Base-by-base conservation (phyloP, 2,888 invertebrate genomes). In the Nymphalis urticae region DNA sequence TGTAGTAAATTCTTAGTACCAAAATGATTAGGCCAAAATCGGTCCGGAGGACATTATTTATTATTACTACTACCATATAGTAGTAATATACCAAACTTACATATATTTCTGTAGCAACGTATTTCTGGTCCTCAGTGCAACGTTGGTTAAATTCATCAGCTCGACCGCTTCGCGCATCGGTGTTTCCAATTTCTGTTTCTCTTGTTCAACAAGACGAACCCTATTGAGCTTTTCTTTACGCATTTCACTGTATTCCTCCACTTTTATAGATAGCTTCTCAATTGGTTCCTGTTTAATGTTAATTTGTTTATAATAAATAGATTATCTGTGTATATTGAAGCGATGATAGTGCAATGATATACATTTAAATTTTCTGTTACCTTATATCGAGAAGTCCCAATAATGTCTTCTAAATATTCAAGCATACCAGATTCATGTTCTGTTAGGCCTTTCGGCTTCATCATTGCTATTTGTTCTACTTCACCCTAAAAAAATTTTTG, bases 391-490 rank as follows among this genome's bases (percentile, higher is more conserved):
- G 95, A 94, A 0, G 97, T 98, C 0, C 99, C 99, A 78, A 99
- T 97, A 68, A 99, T 99, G 83, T 99, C 99, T 88, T 99, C 99
- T 62, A 99, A 93, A 87, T 98, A 99, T 86, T 99, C 99, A 66
- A 99, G 90, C 97, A 99, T 98, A 0, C 99, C 99, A 13, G 96
- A 95, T 76, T 99, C 99, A 77, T 97, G 95, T 79, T 97, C 97
- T 0, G 90, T 95, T 72, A 93, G 94, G 0, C 94, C 97, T 90
- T 98, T 99, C 0, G 98, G 97, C 85, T 99, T 99, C 99, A 99
- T 99, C 96, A 99, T 95, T 0, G 99, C 96, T 77, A 99, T 99
- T 84, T 98, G 98, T 90, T 99, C 99, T 0, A 99, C 99, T 94
- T 99, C 99, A 58, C 99, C 99, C 97, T 98, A 76, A 68, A 85